These are phyloP conservation scores for Coenonympha glycerion DNA, from an alignment of 2,888 invertebrate species.

Conservation along the genomic window DNA sequence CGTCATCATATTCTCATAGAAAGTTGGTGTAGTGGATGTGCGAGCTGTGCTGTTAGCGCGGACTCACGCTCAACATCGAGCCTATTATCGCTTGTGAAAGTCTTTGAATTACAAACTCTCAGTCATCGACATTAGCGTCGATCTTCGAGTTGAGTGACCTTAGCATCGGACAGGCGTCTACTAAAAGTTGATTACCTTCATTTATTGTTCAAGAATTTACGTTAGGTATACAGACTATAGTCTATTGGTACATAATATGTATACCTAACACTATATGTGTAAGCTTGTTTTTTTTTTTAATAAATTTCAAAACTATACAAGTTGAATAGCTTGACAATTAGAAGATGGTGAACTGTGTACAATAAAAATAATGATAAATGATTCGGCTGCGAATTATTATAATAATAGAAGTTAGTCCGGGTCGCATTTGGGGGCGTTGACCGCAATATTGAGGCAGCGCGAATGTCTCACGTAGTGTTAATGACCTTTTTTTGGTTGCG, in stretches of 20 bases:
- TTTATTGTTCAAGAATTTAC: constrained; percentile 33
- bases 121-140: constrained; percentile 40
- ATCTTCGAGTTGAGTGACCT: constrained; percentile 45
- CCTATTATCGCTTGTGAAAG: constrained; percentile 34
- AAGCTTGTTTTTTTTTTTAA: no score
- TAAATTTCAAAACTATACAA: no score
- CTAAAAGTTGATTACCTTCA: constrained; percentile 38
- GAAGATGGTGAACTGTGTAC: neutral
- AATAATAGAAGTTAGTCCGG: constrained; percentile 34
- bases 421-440: constrained; percentile 65
- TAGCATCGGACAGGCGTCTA: constrained; percentile 35
- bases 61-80: no score
- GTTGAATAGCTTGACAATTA: neutral
- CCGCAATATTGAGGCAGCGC: constrained; percentile 73
- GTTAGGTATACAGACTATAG: neutral
- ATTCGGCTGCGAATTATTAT: constrained; percentile 24
- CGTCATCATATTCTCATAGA: constrained; percentile 17
- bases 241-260: no score
- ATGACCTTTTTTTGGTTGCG: constrained; percentile 73
- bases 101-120: constrained; percentile 37
- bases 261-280: no score
- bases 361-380: constrained; percentile 13
- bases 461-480: constrained; percentile 74
- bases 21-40: constrained; percentile 13
- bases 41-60: no score